Evolutionary conservation across 2,113 vertebrate species (phyloP), one percentile per base, ranked within the genome.

Genomic region (Ornithorhynchus anatinus): DNA sequence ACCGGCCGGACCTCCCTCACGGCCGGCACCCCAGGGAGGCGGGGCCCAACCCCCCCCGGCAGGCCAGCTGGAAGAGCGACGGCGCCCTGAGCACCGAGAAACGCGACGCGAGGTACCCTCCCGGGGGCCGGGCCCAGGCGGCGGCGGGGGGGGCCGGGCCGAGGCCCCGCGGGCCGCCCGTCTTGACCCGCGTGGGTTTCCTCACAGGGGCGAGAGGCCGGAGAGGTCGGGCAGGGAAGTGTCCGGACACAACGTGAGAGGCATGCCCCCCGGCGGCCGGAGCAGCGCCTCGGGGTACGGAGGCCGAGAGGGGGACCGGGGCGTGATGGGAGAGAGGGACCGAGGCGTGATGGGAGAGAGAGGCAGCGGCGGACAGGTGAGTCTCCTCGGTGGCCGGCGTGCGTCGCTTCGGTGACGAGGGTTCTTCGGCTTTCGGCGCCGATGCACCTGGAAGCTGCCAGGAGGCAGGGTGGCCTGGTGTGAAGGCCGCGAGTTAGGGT

Each of bases 191-290:
- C 2, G 91, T 92, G 60, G 45, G 39, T 80, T 86, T 87, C 84
- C 57, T 63, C 81, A 75, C 84, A 93, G 92, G 81, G 81, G 90
- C 0, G 93, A 94, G 77, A 94, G 96, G 61, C 81, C 95, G 1
- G 97, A 99, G 10, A 92, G 96, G 10, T 92, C 96, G 0, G 93
- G 94, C 38, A 89, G 97, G 89, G 97, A 99, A 3, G 95, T 93
- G 5, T 95, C 95, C 0, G 94, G 94, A 6, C 94, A 95, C 0
- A 74, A 88, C 3, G 91, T 95, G 5, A 91, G 97, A 84, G 95
- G 96, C 3, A 94, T 88, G 0, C 91, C 95, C 3, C 91, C 96
- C 1, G 90, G 92, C 5, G 94, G 73, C 82, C 94, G 95, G 0
- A 95, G 95, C 47, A 91, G 94, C 2, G 38, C 92, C 38, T 93